Evolutionary conservation across 2,797 vertebrate genomes (phyloP).

Genomic region (Momotus momota): DNA sequence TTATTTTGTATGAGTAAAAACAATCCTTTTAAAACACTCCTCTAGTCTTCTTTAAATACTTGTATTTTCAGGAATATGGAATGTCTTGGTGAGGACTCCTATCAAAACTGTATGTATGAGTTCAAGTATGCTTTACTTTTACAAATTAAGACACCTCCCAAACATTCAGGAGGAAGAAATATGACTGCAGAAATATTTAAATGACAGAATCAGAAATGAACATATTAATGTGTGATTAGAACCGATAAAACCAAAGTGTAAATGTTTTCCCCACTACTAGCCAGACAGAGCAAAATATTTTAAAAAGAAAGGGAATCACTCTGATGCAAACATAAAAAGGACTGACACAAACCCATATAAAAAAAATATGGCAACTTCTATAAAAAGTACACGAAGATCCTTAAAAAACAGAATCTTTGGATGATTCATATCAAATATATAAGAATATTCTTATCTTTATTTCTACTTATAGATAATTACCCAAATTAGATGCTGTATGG

Average conservation of each 20-base stretch:
- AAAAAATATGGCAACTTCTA: background rate
- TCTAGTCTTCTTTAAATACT: background rate
- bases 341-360: background rate
- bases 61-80: background rate
- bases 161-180: background rate
- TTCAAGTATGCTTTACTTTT: background rate
- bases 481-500: background rate
- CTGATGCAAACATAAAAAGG: background rate
- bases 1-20: background rate
- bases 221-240: background rate
- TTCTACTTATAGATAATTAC: background rate
- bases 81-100: background rate
- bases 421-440: background rate
- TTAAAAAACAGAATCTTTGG: background rate
- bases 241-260: background rate
- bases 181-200: background rate
- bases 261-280: background rate
- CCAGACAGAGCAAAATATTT: background rate
- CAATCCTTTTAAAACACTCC: background rate
- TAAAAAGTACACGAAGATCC: background rate
- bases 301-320: background rate
- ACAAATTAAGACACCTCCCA: background rate
- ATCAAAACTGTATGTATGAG: background rate
- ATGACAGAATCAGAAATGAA: background rate
- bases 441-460: background rate